Evolutionary conservation across 2,113 vertebrate genomes (phyloP), one percentile per base, ranked within the genome.

Genomic region (Synodontis membranacea): DNA sequence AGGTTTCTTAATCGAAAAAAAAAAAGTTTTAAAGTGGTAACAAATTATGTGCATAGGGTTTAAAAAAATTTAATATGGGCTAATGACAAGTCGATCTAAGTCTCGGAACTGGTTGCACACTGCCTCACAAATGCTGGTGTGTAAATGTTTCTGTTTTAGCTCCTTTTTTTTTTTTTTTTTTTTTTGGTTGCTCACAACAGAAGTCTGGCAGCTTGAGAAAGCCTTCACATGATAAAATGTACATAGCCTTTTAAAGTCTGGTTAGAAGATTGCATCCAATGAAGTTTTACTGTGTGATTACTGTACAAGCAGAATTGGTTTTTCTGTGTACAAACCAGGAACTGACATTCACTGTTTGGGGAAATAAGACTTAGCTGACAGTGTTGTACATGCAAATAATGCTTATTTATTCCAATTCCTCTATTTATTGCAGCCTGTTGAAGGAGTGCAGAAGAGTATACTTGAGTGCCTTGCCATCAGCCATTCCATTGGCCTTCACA

Each of bases 381-480:
- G 12, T 21, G 3, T 25, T 44, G 44, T 44, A 12, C 12, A 2
- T 23, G 8, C n/a, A 31, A 44, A n/a, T 82, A 31, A 84, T 79
- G 25, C 9, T 78, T 64, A 44, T n/a, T 62, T 25, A 72, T 34
- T 62, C 25, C 15, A 54, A 21, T 37, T 44, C 42, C 19, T 85
- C 25, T 31, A 39, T 6, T 42, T 62, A 25, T 84, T 93, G 86
- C 91, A 98, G 97, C 95, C 95, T 31, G 60, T 94, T 88, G 94
- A 96, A 78, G 96, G 96, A 84, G 96, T 96, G 66, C 94, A 97
- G 92, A 94, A 92, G 82, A 95, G 95, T 28, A 89, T 98, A 37
- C 90, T 97, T 5, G 97, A 98, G 91, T 99, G 97, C 88, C 93
- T 99, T 86, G 95, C 96, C 90, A 96, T 98, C 93, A 96, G 96